Percentiles rank a stretch among this genome's conserved stretches.
phyloP scores from a whole-genome alignment of 2,888 invertebrate genomes.

The Esperia sulphurella region DNA sequence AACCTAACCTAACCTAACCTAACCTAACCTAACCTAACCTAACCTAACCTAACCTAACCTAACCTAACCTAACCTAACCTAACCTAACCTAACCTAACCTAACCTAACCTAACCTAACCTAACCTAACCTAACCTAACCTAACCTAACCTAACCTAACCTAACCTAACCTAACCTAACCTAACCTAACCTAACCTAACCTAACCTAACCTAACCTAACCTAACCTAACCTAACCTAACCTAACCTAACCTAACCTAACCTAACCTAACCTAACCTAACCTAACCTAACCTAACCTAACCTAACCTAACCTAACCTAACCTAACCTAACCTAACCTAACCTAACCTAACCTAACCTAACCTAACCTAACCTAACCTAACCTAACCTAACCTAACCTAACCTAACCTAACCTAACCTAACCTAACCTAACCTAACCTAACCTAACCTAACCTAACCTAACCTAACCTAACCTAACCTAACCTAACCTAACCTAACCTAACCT shows the following conservation, averaged over 20 bases:
- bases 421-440: slow-evolving; percentile 1
- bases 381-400: neutral
- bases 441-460: neutral
- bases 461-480: too few relatives aligned
- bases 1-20: slow-evolving; percentile 1
- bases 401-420: slow-evolving; percentile 2
- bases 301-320: neutral
- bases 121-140: neutral
- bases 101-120: neutral
- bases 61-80: slow-evolving; percentile 1
- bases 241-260: neutral
- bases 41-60: slow-evolving; percentile 1
- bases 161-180: neutral
- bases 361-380: slow-evolving; percentile 1
- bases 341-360: slow-evolving; percentile 5
- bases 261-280: neutral
- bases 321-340: slow-evolving; percentile 1
- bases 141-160: neutral
- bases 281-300: neutral
- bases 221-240: neutral
- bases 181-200: neutral
- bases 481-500: too few relatives aligned
- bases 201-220: neutral
- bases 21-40: slow-evolving; percentile 1
- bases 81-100: neutral